A percentile compares a stretch with the other conserved stretches of the same genome.
Conservation (phyloP, 2,797 vertebrate species). For the Sebastes steindachneri region DNA sequence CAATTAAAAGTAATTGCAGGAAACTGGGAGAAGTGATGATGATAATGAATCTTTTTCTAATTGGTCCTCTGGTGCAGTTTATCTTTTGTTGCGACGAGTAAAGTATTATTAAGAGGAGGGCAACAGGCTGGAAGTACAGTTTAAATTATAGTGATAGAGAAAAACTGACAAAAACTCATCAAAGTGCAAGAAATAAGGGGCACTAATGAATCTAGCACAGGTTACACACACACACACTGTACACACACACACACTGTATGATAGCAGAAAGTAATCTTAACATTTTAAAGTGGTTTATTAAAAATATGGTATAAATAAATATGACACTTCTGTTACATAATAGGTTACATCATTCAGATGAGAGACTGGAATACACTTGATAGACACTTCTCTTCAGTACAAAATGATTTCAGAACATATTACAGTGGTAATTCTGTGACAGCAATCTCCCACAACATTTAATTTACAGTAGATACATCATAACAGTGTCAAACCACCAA, state of each 20-base stretch:
- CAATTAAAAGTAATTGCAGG: conserved; percentile 35
- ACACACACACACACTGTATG: too few relatives aligned
- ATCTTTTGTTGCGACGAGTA: conserved; percentile 11
- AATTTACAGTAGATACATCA: conserved; percentile 36
- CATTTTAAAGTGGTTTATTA: conserved; percentile 70
- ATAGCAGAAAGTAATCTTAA: neutral
- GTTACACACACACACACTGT: neutral
- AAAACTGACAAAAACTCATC: conserved; percentile 13
- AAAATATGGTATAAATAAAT: conserved; percentile 80
- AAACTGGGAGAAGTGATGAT: conserved; percentile 37
- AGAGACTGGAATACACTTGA: conserved; percentile 48
- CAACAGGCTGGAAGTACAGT: neutral
- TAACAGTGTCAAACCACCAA: conserved; percentile 30
- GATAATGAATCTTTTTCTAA: conserved; percentile 44
- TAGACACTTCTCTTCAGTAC: conserved; percentile 48
- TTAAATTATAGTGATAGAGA: conserved; percentile 26
- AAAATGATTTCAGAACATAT: conserved; percentile 40
- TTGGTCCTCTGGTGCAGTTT: conserved; percentile 1
- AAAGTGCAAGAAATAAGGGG: neutral
- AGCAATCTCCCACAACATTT: neutral
- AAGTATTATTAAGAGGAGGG: conserved; percentile 9
- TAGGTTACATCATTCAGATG: conserved; percentile 43
- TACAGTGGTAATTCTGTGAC: conserved; percentile 39
- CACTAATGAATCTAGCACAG: neutral
- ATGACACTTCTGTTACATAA: conserved; percentile 56